phyloP scores from a whole-genome alignment of 2,797 vertebrate genomes.

The Monodelphis domestica region DNA sequence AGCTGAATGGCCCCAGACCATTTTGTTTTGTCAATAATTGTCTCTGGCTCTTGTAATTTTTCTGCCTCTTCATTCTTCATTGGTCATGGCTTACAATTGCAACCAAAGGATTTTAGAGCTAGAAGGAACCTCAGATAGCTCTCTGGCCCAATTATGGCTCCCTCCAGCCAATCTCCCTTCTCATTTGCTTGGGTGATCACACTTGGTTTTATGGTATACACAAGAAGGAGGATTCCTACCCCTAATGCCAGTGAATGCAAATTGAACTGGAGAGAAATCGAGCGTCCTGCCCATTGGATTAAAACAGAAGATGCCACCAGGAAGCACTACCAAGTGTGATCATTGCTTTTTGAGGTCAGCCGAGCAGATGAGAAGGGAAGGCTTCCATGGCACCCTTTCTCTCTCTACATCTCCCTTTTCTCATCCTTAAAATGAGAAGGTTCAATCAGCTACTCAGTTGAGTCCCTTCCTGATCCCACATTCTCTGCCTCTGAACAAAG shows the following conservation, averaged over 20 bases:
- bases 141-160: background rate
- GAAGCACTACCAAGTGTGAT: too few relatives aligned
- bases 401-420: conserved; percentile 17
- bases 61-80: conserved; percentile 2
- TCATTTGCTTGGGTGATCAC: background rate
- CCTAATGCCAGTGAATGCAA: background rate
- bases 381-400: too few relatives aligned
- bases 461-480: background rate
- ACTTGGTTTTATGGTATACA: background rate
- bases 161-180: background rate
- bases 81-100: background rate
- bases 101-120: background rate
- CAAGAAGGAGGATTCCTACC: background rate
- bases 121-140: background rate
- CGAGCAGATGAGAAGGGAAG: too few relatives aligned
- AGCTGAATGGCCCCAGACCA: conserved; percentile 16
- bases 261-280: background rate
- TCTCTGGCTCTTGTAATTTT: conserved; percentile 16
- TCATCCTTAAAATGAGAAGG: conserved; percentile 18
- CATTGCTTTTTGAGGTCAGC: too few relatives aligned
- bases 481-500: conserved; percentile 41
- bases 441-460: background rate
- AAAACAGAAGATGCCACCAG: background rate
- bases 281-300: background rate
- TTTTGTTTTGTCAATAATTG: conserved; percentile 8